Evolutionary conservation across 2,888 invertebrate species (phyloP).

Genomic region (Strigamia crassipes): DNA sequence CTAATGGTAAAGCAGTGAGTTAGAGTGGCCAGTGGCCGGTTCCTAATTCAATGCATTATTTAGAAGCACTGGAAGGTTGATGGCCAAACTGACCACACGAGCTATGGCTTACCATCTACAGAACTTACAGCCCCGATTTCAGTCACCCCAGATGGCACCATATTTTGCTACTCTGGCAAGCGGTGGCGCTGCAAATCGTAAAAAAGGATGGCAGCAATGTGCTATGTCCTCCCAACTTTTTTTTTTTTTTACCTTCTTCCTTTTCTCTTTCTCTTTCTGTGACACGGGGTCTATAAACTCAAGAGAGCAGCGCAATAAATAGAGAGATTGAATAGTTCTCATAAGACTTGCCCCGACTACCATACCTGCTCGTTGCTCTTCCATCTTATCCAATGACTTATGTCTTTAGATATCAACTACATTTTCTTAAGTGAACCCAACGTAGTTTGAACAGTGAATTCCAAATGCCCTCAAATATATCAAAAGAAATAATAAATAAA

Average conservation of each 20-base stretch:
- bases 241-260: background rate
- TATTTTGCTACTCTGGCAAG: constrained; percentile 11
- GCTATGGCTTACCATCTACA: constrained; percentile 21
- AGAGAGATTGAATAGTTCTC: constrained; percentile 21
- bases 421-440: constrained; percentile 1
- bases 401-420: constrained; percentile 11
- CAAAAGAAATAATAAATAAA: background rate
- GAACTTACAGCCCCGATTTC: constrained; percentile 17
- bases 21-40: constrained; percentile 16
- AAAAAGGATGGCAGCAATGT: constrained; percentile 16
- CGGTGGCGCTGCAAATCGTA: constrained; percentile 17
- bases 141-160: constrained; percentile 21
- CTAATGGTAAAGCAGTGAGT: constrained; percentile 12
- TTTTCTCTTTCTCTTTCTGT: background rate
- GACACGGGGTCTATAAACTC: constrained; percentile 6
- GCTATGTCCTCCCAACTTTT: background rate
- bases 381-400: constrained; percentile 16
- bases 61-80: constrained; percentile 12
- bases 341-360: background rate
- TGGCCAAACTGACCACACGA: constrained; percentile 2
- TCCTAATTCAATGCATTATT: constrained; percentile 17
- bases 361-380: background rate
- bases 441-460: constrained; percentile 8
- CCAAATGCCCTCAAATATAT: constrained; percentile 15
- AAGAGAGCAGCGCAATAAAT: constrained; percentile 5